A percentile compares a stretch with the other conserved stretches of the same genome.
Evolutionary conservation across 1,140 invertebrate species (phyloP).

Genomic region (Calycopis cecrops): DNA sequence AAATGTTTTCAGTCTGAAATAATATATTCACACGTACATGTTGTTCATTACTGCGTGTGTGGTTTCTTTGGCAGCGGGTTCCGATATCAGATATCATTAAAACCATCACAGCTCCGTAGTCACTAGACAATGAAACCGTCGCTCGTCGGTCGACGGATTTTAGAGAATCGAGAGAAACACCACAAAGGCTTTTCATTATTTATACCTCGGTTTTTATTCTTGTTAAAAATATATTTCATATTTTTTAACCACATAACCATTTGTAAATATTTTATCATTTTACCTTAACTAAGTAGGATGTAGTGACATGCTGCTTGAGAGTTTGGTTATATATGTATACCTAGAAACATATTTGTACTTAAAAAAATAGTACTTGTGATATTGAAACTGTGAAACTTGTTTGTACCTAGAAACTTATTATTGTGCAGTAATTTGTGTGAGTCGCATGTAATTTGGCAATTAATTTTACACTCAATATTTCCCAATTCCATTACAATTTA

Average conservation of each 20-base stretch:
- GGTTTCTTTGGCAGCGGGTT: background rate
- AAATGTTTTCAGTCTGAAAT: background rate
- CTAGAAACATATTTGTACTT: no score
- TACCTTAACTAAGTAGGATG: no score
- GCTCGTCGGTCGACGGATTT: background rate
- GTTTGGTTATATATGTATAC: no score
- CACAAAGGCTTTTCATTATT: background rate
- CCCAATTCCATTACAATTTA: no score
- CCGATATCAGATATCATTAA: slow-evolving; percentile 5
- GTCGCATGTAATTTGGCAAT: no score
- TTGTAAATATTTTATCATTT: no score
- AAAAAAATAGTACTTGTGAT: no score
- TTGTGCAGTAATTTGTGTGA: no score
- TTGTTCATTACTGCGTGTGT: background rate
- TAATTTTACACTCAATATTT: no score
- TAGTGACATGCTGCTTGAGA: no score
- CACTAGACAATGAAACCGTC: slow-evolving; percentile 2
- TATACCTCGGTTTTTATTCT: background rate
- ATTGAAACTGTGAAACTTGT: no score
- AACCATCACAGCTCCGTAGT: background rate
- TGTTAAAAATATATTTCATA: background rate
- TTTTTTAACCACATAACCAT: background rate
- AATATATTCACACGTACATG: background rate
- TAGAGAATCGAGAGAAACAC: background rate
- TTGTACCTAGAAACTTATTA: no score